These are phyloP conservation scores for Sympetrum striolatum DNA, from an alignment of 2,888 invertebrate genomes.

Conservation along the genomic window DNA sequence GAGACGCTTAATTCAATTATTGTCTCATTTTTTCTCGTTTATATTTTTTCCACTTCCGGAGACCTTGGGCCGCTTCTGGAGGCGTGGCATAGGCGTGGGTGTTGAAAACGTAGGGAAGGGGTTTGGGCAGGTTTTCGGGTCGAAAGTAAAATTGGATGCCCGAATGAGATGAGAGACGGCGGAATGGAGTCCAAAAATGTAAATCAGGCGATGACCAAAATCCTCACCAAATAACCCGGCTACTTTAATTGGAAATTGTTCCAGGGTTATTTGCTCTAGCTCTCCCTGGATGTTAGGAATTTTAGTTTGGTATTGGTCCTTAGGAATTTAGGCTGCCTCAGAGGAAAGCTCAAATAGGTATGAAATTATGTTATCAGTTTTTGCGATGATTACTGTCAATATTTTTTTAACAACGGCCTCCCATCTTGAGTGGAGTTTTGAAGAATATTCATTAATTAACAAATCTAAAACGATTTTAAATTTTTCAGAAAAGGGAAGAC, in stretches of 20 bases:
- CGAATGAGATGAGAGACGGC: neutral
- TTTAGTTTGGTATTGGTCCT: no score
- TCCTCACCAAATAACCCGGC: neutral
- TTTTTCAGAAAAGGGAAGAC: no score
- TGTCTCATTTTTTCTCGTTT: neutral
- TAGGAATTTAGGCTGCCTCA: no score
- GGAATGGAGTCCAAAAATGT: neutral
- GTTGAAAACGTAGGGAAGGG: neutral
- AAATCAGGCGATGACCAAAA: neutral
- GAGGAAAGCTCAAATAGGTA: no score
- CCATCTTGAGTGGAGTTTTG: no score
- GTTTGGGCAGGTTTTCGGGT: neutral
- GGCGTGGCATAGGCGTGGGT: constrained; percentile 3
- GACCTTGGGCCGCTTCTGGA: neutral
- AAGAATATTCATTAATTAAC: no score
- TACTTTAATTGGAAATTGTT: neutral
- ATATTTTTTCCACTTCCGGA: constrained; percentile 12
- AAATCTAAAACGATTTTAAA: no score
- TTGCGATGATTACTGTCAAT: no score
- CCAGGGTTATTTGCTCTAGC: neutral
- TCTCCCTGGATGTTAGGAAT: neutral
- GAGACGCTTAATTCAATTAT: constrained; percentile 31
- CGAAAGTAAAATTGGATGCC: neutral
- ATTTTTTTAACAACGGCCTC: no score
- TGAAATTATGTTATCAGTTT: no score